Conservation (phyloP, 2,113 vertebrate genomes). For the Pollimyrus isidori region DNA sequence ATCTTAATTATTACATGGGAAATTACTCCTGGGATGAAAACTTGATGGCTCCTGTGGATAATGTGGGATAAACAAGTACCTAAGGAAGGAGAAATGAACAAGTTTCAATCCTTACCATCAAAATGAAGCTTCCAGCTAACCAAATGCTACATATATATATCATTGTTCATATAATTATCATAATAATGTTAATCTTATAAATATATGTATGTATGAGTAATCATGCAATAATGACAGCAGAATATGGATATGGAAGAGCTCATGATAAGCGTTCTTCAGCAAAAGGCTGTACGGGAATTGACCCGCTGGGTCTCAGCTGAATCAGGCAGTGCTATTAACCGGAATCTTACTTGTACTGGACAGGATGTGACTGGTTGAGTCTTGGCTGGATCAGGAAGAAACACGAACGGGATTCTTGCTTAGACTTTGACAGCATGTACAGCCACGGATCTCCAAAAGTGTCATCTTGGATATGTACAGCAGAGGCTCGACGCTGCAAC, state of each 20-base stretch:
- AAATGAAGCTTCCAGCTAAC: neutral
- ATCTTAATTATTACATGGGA: constrained; percentile 23
- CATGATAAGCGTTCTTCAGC: neutral
- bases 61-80: neutral
- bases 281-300: neutral
- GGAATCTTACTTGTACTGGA: neutral
- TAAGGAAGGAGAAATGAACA: neutral
- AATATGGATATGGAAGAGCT: neutral
- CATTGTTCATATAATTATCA: neutral
- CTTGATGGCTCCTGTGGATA: neutral
- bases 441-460: neutral
- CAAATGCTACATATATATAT: neutral
- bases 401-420: constrained; percentile 12
- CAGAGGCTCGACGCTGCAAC: constrained; percentile 61
- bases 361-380: neutral
- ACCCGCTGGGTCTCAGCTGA: neutral
- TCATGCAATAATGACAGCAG: neutral
- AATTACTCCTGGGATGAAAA: constrained; percentile 14
- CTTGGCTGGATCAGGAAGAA: constrained; percentile 24
- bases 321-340: neutral
- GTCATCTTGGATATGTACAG: constrained; percentile 60
- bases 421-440: constrained; percentile 27
- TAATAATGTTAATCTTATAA: neutral
- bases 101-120: neutral
- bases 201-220: neutral